phyloP scores from a whole-genome alignment of 2,113 vertebrate species.

The Pycnonotus jocosus region DNA sequence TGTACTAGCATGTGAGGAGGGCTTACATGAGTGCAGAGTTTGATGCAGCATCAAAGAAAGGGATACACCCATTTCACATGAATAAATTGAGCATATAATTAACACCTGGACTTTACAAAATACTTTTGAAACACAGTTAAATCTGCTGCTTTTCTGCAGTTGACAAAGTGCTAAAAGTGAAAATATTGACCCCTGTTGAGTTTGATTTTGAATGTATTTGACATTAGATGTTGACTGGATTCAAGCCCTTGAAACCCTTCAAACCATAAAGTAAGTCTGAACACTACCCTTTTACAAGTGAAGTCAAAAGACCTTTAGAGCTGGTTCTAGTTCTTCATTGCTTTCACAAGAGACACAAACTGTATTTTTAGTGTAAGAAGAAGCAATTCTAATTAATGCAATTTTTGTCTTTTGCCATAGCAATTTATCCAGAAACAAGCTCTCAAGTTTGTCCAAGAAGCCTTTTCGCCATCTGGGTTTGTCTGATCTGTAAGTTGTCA shows the following conservation, averaged over 20 bases:
- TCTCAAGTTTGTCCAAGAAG: conserved; percentile 91
- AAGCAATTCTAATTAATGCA: conserved; percentile 26
- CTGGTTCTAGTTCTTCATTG: not conserved
- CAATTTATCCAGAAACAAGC: conserved; percentile 94
- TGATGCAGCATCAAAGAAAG: conserved; percentile 9
- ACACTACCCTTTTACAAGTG: not conserved
- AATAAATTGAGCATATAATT: conserved; percentile 61
- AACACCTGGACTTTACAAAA: conserved; percentile 53
- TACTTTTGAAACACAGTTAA: conserved; percentile 17
- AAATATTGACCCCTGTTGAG: not conserved
- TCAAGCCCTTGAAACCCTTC: not conserved
- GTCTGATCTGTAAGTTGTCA: conserved; percentile 88
- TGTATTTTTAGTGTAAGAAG: not conserved
- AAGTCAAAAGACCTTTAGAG: not conserved
- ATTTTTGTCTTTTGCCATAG: conserved; percentile 73
- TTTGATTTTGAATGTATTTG: not conserved
- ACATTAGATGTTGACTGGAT: not conserved
- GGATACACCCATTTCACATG: conserved; percentile 38
- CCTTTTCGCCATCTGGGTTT: conserved; percentile 90
- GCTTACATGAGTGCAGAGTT: not conserved
- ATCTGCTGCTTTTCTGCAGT: not conserved
- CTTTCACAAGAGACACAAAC: not conserved
- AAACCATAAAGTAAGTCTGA: not conserved
- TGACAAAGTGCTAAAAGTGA: not conserved
- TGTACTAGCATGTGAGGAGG: conserved; percentile 6